These are phyloP conservation scores for Saiga tatarica DNA, from an alignment of 2,113 vertebrate species.

Conservation along the genomic window DNA sequence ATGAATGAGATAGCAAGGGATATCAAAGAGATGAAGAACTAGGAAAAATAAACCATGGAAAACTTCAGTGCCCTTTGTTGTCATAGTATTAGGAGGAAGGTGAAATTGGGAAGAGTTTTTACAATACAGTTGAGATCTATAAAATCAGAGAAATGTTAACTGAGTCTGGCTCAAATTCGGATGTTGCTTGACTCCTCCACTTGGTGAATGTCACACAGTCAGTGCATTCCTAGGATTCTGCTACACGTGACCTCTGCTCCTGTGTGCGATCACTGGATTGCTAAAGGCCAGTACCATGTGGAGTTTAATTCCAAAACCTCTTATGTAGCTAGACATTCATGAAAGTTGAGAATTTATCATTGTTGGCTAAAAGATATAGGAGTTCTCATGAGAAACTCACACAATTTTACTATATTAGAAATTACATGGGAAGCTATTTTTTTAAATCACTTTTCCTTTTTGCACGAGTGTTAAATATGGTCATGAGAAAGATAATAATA, in stretches of 20 bases:
- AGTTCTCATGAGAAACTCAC: background rate
- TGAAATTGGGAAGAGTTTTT: background rate
- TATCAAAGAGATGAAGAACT: background rate
- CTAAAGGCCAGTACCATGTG: background rate
- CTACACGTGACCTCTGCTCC: background rate
- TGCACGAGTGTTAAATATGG: background rate
- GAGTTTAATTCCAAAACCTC: background rate
- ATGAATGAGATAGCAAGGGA: background rate
- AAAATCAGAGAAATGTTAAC: background rate
- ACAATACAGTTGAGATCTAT: background rate
- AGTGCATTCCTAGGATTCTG: background rate
- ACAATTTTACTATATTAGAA: background rate
- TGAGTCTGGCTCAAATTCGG: background rate
- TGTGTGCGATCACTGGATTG: background rate
- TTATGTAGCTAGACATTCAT: background rate
- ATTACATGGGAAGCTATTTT: background rate
- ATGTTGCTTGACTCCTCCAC: background rate
- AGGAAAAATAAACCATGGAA: background rate
- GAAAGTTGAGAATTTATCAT: background rate
- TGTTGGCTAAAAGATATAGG: background rate
- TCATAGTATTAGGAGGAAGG: background rate
- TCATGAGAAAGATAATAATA: background rate
- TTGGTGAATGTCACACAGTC: background rate
- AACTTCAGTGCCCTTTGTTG: background rate
- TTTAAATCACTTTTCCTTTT: background rate